Evolutionary conservation across 2,113 vertebrate genomes (phyloP), one percentile per base, ranked within the genome.

Genomic region (Nanorana parkeri): DNA sequence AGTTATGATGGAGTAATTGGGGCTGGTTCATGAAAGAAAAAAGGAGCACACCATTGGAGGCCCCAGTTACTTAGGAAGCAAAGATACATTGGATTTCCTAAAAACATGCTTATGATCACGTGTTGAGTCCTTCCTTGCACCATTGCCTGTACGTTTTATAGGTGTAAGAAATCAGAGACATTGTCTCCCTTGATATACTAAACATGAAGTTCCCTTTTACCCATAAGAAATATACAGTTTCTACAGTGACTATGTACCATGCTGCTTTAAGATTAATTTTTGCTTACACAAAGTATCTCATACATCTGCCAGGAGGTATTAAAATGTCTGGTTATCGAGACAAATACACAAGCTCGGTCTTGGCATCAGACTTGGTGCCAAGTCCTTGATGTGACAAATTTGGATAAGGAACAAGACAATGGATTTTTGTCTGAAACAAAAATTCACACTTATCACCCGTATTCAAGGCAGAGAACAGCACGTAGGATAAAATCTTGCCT

Each of bases 291-390:
- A 64, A 77, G 47, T 51, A 77, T 77, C 72, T 60, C 64, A 77
- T 23, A 65, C 60, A 77, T 77, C 74, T 77, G 74, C 74, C 74
- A 65, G 74, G 32, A 77, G 36, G 60, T 63, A 64, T 77, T 64
- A 77, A 61, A 77, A 77, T 77, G 74, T 77, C 74, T 77, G 74
- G 74, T 77, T 77, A 52, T 77, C 74, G 65, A 77, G 60, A 65
- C 36, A 77, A 64, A 77, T 77, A 77, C 72, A 61, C 36, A 64
- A 63, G 60, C 65, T 47, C 58, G 52, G 32, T 26, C 58, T 20
- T 77, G 74, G 74, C 74, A 64, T 77, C 74, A 28, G 36, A 63
- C 13, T 77, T 64, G 32, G 58, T 77, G 74, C 74, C 74, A 77
- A 77, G 74, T 77, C 58, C 74, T 65, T 77, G 74, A 77, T 65